These are phyloP conservation scores for Zonitis immaculata DNA, from an alignment of 2,888 invertebrate species.

Conservation along the genomic window DNA sequence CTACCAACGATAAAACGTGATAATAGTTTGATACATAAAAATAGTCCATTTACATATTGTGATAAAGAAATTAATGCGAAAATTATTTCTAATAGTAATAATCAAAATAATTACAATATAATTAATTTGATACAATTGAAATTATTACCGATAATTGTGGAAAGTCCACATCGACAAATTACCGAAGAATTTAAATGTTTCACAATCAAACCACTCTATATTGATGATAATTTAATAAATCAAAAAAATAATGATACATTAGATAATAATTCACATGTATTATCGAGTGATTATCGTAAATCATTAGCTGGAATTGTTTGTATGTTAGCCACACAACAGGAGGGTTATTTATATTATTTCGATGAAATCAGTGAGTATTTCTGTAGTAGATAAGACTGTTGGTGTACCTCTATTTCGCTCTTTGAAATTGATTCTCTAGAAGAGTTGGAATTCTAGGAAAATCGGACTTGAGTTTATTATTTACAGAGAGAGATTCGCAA, in stretches of 20 bases:
- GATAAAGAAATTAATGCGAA: slow-evolving; percentile 49
- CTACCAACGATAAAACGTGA: slow-evolving; percentile 46
- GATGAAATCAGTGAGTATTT: slow-evolving; percentile 50
- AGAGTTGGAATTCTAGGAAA: too few relatives aligned
- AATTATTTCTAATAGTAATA: slow-evolving; percentile 39
- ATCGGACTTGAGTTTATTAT: too few relatives aligned
- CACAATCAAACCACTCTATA: slow-evolving; percentile 50
- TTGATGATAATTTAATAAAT: slow-evolving; percentile 36
- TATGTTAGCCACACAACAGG: slow-evolving; percentile 60
- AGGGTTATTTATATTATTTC: slow-evolving; percentile 70
- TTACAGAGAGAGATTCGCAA: too few relatives aligned
- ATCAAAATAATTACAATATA: slow-evolving; percentile 24
- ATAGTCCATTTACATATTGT: slow-evolving; percentile 47
- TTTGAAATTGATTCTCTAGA: too few relatives aligned
- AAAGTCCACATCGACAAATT: slow-evolving; percentile 44
- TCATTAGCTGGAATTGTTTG: slow-evolving; percentile 59
- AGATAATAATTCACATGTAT: slow-evolving; percentile 20
- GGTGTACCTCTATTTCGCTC: too few relatives aligned
- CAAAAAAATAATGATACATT: slow-evolving; percentile 22
- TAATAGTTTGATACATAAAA: slow-evolving; percentile 46
- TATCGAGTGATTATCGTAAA: slow-evolving; percentile 55
- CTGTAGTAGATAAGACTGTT: too few relatives aligned
- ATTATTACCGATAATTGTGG: slow-evolving; percentile 46
- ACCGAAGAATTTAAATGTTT: slow-evolving; percentile 54
- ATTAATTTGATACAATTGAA: slow-evolving; percentile 51